Evolutionary conservation across 2,113 vertebrate species (phyloP), one percentile per base, ranked within the genome.

Genomic region (Entelurus aequoreus): DNA sequence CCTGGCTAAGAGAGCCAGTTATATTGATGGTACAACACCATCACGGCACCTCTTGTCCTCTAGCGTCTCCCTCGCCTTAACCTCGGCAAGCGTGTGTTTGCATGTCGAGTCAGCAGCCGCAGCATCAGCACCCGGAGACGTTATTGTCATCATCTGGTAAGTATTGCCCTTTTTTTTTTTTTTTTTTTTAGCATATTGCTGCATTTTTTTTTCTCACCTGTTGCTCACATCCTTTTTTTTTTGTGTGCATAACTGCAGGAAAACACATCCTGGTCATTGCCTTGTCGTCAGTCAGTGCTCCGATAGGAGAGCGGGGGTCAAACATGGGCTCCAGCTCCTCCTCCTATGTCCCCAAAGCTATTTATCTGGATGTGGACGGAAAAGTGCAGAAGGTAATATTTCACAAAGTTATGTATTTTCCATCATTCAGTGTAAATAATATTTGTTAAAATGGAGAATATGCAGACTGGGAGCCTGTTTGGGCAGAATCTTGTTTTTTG

Each of bases 291-390:
- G 12, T 42, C 57, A 52, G 65, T 21, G 16, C 28, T 53, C 5
- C 57, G 49, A 63, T 67, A 57, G 57, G 82, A 71, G 77, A 70
- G 76, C 73, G 66, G 63, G 62, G 79, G 79, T 74, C 74, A 68
- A 79, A 61, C 64, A 92, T 91, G 91, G 90, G 90, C 66, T 90
- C 89, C 73, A 80, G 86, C 67, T 87, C 90, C 66, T 91, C 90
- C 60, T 89, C 84, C 47, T 90, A 90, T 50, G 61, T 80, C 62
- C 88, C 89, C 6, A 89, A 87, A 83, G 65, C 78, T 14, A 88
- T 90, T 83, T 90, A 90, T 73, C 77, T 92, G 77, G 84, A 92
- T 48, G 89, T 90, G 75, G 88, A 91, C 47, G 89, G 89, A 6
- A 90, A 89, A 67, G 75, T 90, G 48, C 90, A 90, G 64, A 92